Base-by-base conservation (phyloP, 2,113 vertebrate species). In the Phaetusa simplex region DNA sequence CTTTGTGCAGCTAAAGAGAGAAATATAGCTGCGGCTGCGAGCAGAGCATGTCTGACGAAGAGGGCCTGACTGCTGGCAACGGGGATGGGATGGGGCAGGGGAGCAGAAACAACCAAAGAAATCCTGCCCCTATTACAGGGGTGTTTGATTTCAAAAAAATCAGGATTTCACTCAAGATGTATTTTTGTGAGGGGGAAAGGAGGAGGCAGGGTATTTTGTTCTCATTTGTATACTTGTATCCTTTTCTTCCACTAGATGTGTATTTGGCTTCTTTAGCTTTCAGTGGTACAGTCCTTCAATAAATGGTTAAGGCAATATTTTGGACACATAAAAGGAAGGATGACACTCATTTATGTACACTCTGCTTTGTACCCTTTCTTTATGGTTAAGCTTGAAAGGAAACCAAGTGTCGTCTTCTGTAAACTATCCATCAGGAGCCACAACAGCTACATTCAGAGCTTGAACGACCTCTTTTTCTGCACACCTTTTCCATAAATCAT, bases 321-420 rank as follows among this genome's bases (percentile, higher is more conserved):
- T 95, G 90, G 73, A 90, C 49, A 67, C 78, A 62, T 47, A 82
- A 91, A 92, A 97, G 87, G 38, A 94, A 92, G 56, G 58, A 53
- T 23, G 34, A 87, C 82, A 76, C 89, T 49, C 59, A 92, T 95
- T 97, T 97, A 50, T 80, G 73, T 74, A 97, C 94, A 92, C 58
- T 93, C 34, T 45, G 30, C 6, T 71, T 93, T 81, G 42, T 73
- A 79, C 32, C 34, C 82, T 96, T 97, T 93, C 69, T 96, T 93
- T 73, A 85, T 16, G 40, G 85, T 74, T 89, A 95, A 65, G 40
- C 76, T 71, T 95, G 81, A 94, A 94, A 95, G 73, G 52, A 77
- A 93, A 73, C 17, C 66, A 67, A 79, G 40, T 55, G 47, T 82
- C 55, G 71, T 95, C 70, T 79, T 72, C 52, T 61, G 18, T 71